These are phyloP conservation scores for Theristicus caerulescens DNA, from an alignment of 2,113 vertebrate species.

Conservation along the genomic window DNA sequence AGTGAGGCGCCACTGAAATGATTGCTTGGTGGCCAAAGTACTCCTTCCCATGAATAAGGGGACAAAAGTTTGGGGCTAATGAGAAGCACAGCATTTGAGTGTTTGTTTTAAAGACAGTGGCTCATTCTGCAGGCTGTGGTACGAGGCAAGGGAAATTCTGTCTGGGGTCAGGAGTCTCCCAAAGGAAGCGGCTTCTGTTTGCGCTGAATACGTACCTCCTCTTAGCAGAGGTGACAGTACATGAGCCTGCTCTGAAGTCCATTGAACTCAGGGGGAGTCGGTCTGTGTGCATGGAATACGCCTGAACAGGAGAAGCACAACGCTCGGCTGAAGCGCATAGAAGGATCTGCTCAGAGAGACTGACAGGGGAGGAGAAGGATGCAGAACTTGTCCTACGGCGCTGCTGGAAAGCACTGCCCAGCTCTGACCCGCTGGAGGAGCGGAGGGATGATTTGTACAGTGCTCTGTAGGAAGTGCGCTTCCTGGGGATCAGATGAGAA, in stretches of 20 bases:
- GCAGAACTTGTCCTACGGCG: too few relatives aligned
- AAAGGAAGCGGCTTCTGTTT: background rate
- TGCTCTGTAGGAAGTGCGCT: background rate
- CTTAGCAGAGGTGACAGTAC: background rate
- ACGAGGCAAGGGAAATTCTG: background rate
- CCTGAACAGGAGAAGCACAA: background rate
- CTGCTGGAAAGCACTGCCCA: background rate
- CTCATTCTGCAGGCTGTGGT: background rate
- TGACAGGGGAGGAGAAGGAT: background rate
- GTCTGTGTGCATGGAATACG: background rate
- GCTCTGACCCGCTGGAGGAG: background rate
- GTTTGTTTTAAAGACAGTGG: slow-evolving; percentile 50
- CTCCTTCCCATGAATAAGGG: slow-evolving; percentile 48
- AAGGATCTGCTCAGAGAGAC: fast-evolving
- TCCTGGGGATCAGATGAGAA: background rate
- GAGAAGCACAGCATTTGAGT: background rate
- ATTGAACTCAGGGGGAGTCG: background rate
- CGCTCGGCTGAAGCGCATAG: background rate
- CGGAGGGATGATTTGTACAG: background rate
- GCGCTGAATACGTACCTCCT: background rate
- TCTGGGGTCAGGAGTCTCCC: slow-evolving; percentile 11
- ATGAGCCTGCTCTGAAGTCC: background rate
- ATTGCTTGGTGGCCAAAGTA: background rate
- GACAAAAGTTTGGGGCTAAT: slow-evolving; percentile 27
- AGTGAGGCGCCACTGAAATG: background rate